Conservation (phyloP, 1,140 invertebrate species). For the Thalassaphorura encarpata region DNA sequence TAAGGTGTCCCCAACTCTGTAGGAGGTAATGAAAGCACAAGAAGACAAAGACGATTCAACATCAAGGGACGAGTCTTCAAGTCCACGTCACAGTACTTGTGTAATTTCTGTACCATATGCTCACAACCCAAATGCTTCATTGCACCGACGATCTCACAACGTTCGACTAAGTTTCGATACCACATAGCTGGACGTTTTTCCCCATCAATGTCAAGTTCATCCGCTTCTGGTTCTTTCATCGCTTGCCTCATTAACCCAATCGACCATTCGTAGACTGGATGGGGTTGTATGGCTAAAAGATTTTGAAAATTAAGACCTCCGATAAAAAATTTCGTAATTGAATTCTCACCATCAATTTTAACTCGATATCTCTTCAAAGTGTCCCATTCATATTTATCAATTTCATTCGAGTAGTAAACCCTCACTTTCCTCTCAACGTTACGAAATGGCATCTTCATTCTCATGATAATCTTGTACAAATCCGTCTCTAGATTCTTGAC, state of each 20-base stretch:
- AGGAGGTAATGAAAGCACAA: conserved; percentile 22
- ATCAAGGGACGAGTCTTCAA: conserved; percentile 17
- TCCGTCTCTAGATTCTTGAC: conserved; percentile 11
- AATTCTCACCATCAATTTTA: conserved; percentile 11
- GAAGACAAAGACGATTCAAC: conserved; percentile 13
- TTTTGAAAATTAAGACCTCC: too few species aligned
- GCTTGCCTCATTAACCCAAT: conserved; percentile 8
- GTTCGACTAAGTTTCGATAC: conserved; percentile 16
- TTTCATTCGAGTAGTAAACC: conserved; percentile 17
- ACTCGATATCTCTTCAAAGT: conserved; percentile 8
- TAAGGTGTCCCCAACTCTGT: conserved; percentile 15
- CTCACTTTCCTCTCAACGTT: conserved; percentile 7
- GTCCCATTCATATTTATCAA: conserved; percentile 21
- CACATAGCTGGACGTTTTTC: conserved; percentile 12
- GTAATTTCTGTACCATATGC: conserved; percentile 2
- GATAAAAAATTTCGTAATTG: too few species aligned
- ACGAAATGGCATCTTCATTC: conserved; percentile 16
- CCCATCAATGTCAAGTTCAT: background rate
- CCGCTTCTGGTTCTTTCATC: background rate
- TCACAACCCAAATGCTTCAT: conserved; percentile 17
- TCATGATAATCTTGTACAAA: conserved; percentile 14
- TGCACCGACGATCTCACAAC: conserved; percentile 12
- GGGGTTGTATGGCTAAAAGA: background rate
- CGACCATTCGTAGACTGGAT: conserved; percentile 18
- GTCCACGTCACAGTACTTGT: conserved; percentile 23